Base-by-base conservation (phyloP, 1,140 invertebrate genomes). In the Ceratosolen solmsi region DNA sequence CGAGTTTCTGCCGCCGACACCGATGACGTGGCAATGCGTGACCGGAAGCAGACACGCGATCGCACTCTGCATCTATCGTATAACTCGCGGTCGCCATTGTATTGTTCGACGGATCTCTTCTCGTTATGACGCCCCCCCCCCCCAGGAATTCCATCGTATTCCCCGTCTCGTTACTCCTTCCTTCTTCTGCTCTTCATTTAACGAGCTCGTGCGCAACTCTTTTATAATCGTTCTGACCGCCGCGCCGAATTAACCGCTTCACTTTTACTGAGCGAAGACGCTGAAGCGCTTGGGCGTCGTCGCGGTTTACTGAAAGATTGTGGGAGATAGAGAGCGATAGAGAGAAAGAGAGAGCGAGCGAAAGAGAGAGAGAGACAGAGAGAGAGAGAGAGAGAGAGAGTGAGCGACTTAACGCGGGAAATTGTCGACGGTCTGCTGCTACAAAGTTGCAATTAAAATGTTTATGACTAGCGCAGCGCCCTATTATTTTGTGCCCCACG, bases 401-500 rank as follows among this genome's bases (percentile, higher is more conserved):
- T 9, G 70, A 68, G 33, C 33, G 38, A n/a, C n/a, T n/a, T n/a
- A n/a, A n/a, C n/a, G n/a, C n/a, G n/a, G n/a, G n/a, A n/a, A n/a
- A n/a, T n/a, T n/a, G n/a, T n/a, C n/a, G n/a, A n/a, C n/a, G n/a
- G n/a, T n/a, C n/a, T 49, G 70, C 41, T 17, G 41, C 38, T 38
- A 68, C 63, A 38, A 38, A 68, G 17, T 68, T 33, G 60, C 63
- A 79, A 79, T 79, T 72, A 79, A 79, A 79, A 79, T 71, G 63
- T 71, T 70, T 70, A 79, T 7, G 75, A n/a, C 36, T 77, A 54
- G 20, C 13, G 56, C 36, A 46, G 46, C 58, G 38, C 15, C 17
- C 36, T 25, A 63, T 76, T 63, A 58, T 76, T 60, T 25, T 36
- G 9, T 60, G 20, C 56, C 22, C 27, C 4, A 36, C 22, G 9